Evolutionary conservation across 2,888 invertebrate genomes (phyloP), one percentile per base, ranked within the genome.

Genomic region (Limnephilus lunatus): DNA sequence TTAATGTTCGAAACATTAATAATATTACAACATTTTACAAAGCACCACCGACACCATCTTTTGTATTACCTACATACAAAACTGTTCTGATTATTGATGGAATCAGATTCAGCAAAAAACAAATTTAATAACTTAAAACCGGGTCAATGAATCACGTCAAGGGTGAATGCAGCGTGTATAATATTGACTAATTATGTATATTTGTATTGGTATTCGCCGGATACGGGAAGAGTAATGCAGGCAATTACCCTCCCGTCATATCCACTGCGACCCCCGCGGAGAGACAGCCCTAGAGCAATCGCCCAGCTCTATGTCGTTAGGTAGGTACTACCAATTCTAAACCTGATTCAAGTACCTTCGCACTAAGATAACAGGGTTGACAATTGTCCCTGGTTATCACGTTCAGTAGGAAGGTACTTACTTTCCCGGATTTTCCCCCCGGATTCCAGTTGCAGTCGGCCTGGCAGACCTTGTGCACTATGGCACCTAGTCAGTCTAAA

Each of bases 221-320:
- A 88, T 88, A 86, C n/a, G 53, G 68, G 87, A 88, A 88, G 88
- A 88, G 88, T 88, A 68, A 88, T 88, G 31, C 88, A 31, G 32
- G 88, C 88, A 88, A 88, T 88, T 88, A 88, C 68, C 53, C 31
- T 15, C 88, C 88, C 44, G 81, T 81, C 89, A 89, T 19, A 81
- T 39, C 39, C 89, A 81, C 81, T n/a, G 35, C 81, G 30, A n/a
- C 81, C 89, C 89, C 89, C 89, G 89, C 81, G 25, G 81, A 81
- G 88, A 68, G 39, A 9, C 15, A 32, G 88, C 88, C 68, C 32
- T 25, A 35, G 68, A 31, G 19, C 53, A 31, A 80, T 25, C 85
- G 44, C 35, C 25, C 4, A 82, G 68, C 68, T 68, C 68, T 68
- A n/a, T 25, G 68, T 19, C 19, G 53, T 53, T 19, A 15, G 19